Percentiles rank a stretch among this genome's conserved stretches.
phyloP scores from a whole-genome alignment of 35 echinoderm and acorn worm genomes.

The Stichopus chloronotus region DNA sequence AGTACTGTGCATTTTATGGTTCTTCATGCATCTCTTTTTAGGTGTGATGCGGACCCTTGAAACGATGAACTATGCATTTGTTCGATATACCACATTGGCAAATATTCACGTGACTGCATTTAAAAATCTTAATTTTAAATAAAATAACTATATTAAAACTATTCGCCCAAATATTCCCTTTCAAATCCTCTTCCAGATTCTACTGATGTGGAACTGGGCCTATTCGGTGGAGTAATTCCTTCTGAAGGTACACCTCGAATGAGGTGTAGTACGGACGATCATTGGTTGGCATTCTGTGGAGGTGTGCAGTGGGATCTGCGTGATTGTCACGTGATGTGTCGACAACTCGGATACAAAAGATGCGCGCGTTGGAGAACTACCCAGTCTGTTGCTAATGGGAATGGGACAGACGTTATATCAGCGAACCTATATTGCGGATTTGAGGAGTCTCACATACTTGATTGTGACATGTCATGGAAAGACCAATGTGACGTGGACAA shows the following conservation, averaged over 20 bases:
- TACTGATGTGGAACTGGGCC: slow-evolving; percentile 2
- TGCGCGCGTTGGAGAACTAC: background rate
- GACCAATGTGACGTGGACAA: background rate
- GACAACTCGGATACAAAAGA: slow-evolving; percentile 7
- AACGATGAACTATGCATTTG: too few relatives aligned
- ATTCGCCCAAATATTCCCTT: too few relatives aligned
- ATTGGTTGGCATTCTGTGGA: background rate
- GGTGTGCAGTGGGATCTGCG: slow-evolving; percentile 28
- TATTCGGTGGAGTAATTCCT: background rate
- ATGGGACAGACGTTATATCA: background rate
- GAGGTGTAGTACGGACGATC: background rate
- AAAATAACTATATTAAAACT: too few relatives aligned
- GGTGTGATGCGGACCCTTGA: too few relatives aligned
- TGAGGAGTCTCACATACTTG: background rate
- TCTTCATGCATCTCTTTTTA: too few relatives aligned
- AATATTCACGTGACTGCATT: too few relatives aligned
- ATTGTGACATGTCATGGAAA: background rate
- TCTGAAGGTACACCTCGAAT: slow-evolving; percentile 19
- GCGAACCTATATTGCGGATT: background rate
- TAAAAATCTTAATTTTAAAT: too few relatives aligned
- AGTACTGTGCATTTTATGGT: too few relatives aligned
- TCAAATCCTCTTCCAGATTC: background rate
- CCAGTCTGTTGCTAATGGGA: too few relatives aligned
- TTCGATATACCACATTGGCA: too few relatives aligned
- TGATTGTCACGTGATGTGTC: slow-evolving; percentile 14